Conservation (phyloP, 2,113 vertebrate species). For the Hucho hucho region DNA sequence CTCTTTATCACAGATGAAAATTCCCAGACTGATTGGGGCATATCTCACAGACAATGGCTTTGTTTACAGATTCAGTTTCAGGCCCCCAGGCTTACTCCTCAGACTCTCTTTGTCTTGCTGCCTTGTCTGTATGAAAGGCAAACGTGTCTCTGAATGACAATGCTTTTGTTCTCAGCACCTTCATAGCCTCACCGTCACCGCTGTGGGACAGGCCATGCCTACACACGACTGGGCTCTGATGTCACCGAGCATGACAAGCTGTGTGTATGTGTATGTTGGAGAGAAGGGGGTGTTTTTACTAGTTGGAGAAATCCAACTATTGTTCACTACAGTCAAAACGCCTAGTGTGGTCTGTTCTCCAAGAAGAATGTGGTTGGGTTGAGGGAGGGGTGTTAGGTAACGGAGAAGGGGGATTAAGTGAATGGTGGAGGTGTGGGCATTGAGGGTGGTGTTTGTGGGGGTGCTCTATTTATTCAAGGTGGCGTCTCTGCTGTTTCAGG, state of each 20-base stretch:
- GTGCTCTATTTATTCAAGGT: no score
- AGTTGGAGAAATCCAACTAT: not conserved
- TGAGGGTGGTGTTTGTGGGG: no score
- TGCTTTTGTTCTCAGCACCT: constrained; percentile 46
- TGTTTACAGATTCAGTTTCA: constrained; percentile 49
- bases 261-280: not conserved
- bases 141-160: constrained; percentile 68
- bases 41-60: constrained; percentile 56
- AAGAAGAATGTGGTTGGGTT: not conserved
- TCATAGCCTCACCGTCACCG: constrained; percentile 36
- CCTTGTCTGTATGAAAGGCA: constrained; percentile 49
- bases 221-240: not conserved
- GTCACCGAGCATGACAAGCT: not conserved
- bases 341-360: not conserved
- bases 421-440: no score
- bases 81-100: constrained; percentile 30
- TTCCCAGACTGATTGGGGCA: constrained; percentile 34
- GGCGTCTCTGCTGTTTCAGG: not conserved
- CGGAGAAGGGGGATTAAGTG: no score
- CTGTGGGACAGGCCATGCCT: constrained; percentile 14
- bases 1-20: constrained; percentile 38
- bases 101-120: constrained; percentile 49
- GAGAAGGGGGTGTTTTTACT: not conserved
- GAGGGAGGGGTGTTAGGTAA: constrained; percentile 9
- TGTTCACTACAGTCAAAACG: not conserved